Conservation (phyloP, 2,113 vertebrate genomes). For the Crotophaga sulcirostris region DNA sequence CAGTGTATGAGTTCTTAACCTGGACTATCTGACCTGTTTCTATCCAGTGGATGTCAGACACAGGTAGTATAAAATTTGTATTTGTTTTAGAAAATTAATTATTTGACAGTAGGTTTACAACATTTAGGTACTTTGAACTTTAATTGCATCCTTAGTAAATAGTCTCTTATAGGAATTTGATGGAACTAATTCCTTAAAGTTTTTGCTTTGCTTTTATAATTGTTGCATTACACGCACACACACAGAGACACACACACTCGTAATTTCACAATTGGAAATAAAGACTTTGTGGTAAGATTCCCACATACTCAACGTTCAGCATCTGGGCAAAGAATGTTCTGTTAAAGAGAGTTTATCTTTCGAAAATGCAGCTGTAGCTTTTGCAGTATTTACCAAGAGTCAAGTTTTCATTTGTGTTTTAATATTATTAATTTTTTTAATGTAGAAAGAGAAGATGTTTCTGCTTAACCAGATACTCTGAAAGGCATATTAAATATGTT, state of each 20-base stretch:
- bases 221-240: neutral
- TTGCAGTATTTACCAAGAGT: neutral
- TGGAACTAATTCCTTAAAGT: neutral
- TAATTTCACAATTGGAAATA: neutral
- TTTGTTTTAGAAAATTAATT: neutral
- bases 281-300: neutral
- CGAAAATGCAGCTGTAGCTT: neutral
- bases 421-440: neutral
- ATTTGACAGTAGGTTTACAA: neutral
- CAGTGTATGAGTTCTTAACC: neutral
- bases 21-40: neutral
- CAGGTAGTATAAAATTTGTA: neutral
- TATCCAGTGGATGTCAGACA: neutral
- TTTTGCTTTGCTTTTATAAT: neutral
- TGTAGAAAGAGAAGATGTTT: neutral
- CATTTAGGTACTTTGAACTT: neutral
- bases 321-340: neutral
- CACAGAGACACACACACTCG: neutral
- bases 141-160: neutral
- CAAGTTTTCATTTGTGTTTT: neutral
- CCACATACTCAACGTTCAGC: neutral
- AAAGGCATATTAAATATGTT: neutral
- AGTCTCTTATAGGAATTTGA: neutral
- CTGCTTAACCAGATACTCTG: neutral
- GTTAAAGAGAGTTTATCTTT: neutral